Evolutionary conservation across 2,888 invertebrate genomes (phyloP).

Genomic region (Lysandra coridon): DNA sequence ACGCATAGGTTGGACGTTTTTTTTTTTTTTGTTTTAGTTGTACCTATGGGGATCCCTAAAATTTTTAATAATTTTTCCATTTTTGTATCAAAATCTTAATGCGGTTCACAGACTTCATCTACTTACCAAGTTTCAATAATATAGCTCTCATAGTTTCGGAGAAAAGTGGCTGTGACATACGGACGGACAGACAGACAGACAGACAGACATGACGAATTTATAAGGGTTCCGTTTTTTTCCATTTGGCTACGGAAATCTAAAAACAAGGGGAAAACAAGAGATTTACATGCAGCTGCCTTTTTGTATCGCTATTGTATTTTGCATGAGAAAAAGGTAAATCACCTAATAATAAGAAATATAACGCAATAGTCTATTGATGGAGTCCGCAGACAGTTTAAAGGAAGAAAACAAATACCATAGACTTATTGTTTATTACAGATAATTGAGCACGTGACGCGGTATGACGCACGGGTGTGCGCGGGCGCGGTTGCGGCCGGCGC

Average conservation of each 20-base stretch:
- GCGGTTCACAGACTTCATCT: too few relatives aligned
- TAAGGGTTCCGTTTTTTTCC: too few relatives aligned
- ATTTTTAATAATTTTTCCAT: too few relatives aligned
- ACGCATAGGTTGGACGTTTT: too few relatives aligned
- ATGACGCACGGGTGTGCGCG: conserved; percentile 46
- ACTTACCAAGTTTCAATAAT: too few relatives aligned
- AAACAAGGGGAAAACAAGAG: neutral
- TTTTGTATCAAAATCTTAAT: too few relatives aligned
- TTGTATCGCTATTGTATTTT: neutral
- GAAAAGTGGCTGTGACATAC: too few relatives aligned
- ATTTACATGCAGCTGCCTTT: neutral
- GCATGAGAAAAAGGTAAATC: neutral
- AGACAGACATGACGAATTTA: too few relatives aligned
- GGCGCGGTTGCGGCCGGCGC: conserved; percentile 44
- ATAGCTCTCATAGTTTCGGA: too few relatives aligned
- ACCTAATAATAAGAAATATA: neutral
- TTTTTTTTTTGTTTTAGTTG: too few relatives aligned
- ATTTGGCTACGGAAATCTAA: neutral
- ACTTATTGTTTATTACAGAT: conserved; percentile 7
- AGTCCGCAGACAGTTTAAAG: neutral
- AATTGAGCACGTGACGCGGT: conserved; percentile 47
- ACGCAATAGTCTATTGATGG: neutral
- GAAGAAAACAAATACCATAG: conserved; percentile 2
- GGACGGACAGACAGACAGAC: too few relatives aligned
- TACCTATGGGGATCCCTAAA: too few relatives aligned